phyloP scores from a whole-genome alignment of 2,797 vertebrate genomes.

The Catostomus latipinnis region DNA sequence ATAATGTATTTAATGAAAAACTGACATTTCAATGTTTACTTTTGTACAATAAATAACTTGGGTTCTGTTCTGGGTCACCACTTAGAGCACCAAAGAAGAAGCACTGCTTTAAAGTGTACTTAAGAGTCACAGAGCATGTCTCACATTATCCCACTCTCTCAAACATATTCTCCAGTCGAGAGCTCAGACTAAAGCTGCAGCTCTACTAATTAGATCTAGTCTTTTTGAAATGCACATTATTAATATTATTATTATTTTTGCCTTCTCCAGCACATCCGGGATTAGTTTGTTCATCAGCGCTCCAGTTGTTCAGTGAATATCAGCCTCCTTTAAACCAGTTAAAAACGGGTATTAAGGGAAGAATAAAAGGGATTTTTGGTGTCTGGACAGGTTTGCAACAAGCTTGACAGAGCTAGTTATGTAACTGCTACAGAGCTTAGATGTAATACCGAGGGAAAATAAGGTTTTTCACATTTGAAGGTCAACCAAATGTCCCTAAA shows the following conservation, averaged over 20 bases:
- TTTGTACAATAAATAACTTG: too few relatives aligned
- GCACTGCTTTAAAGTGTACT: background rate
- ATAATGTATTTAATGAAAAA: too few relatives aligned
- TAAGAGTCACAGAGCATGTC: conserved; percentile 4
- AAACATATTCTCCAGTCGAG: background rate
- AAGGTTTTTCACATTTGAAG: conserved; percentile 50
- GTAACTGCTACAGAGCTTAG: conserved; percentile 21
- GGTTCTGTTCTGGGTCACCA: too few relatives aligned
- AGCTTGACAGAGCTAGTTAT: conserved; percentile 43
- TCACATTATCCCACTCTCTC: background rate
- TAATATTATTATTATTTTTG: conserved; percentile 53
- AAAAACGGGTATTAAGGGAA: background rate
- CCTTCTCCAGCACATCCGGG: conserved; percentile 30
- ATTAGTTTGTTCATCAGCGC: conserved; percentile 50
- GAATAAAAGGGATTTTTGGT: conserved; percentile 36
- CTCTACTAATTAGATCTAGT: conserved; percentile 56
- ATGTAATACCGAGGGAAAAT: conserved; percentile 57
- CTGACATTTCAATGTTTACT: too few relatives aligned
- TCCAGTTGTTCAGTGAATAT: conserved; percentile 55
- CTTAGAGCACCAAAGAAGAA: background rate
- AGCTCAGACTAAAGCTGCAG: background rate
- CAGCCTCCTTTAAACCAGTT: conserved; percentile 51
- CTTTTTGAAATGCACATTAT: conserved; percentile 59
- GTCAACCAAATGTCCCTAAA: background rate
- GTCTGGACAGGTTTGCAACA: conserved; percentile 55